Evolutionary conservation across 2,888 invertebrate species (phyloP), one percentile per base, ranked within the genome.

Genomic region (Pristionchus japonicus): DNA sequence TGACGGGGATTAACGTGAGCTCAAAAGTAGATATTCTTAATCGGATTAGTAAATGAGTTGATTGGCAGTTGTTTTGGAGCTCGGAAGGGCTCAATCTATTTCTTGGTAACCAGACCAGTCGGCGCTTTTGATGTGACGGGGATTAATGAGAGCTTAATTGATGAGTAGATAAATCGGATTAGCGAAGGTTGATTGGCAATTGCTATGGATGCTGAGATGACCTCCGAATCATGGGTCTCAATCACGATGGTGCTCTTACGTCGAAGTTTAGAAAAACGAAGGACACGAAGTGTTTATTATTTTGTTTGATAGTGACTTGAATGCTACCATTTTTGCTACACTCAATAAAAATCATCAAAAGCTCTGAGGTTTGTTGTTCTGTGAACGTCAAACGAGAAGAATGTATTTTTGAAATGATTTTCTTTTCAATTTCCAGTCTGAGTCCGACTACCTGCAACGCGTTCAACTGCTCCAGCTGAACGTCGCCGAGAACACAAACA

Each of bases 341-440:
- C n/a, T n/a, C n/a, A n/a, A n/a, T n/a, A n/a, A n/a, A n/a, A n/a
- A n/a, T n/a, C n/a, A n/a, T n/a, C n/a, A n/a, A n/a, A n/a, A n/a
- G n/a, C n/a, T n/a, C n/a, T n/a, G n/a, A n/a, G n/a, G n/a, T n/a
- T n/a, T n/a, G n/a, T n/a, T n/a, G n/a, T n/a, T n/a, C n/a, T n/a
- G n/a, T n/a, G n/a, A n/a, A n/a, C n/a, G n/a, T n/a, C n/a, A n/a
- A n/a, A n/a, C n/a, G n/a, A n/a, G n/a, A n/a, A n/a, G n/a, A n/a
- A n/a, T n/a, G n/a, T n/a, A n/a, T n/a, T n/a, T n/a, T n/a, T n/a
- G n/a, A n/a, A n/a, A n/a, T n/a, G n/a, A n/a, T n/a, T n/a, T n/a
- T n/a, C n/a, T n/a, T n/a, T n/a, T n/a, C n/a, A n/a, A n/a, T n/a
- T 80, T 80, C 43, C 43, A 80, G 80, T 15, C 31, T 20, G 82